Base-by-base conservation (phyloP, 2,113 vertebrate genomes). In the Esox niger region DNA sequence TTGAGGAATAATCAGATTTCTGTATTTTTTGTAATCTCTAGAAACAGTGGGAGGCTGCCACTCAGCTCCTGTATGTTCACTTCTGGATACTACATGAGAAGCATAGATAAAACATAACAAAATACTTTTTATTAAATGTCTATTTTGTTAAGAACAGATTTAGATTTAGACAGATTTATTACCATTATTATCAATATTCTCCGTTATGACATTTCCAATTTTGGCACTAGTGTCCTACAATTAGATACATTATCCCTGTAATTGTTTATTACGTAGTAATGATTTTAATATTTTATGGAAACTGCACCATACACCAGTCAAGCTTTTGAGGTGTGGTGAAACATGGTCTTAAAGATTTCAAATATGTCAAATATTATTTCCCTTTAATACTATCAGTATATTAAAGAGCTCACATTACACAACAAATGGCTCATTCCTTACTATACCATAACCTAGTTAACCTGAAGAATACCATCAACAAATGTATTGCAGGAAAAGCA, bases 401-500 rank as follows among this genome's bases (percentile, higher is more conserved):
- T 38, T 68, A 82, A 73, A 75, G 70, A 75, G 76, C 78, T 86
- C 81, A 84, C 65, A 72, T 64, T 77, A 74, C 67, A 81, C 80
- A 76, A 79, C 75, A 81, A 87, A 84, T 83, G 81, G 84, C 85
- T 85, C 83, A 68, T 87, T 84, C 81, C 84, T 72, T 71, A 74
- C 74, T 74, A 67, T 82, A 74, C 74, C 75, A 67, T 82, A 80
- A 88, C 86, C 85, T 87, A 88, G 82, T 89, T 91, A 90, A 91
- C 87, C 88, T 81, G 82, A 85, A 86, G 85, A 88, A 84, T 86
- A 85, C 74, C 63, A 79, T 87, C 88, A 87, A 87, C 87, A 92
- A 91, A 92, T 89, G 89, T 88, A 88, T 90, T 89, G 88, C 84
- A 86, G 87, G 77, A 83, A 87, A 85, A 89, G 91, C 87, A 90